phyloP scores from a whole-genome alignment of 2,888 invertebrate genomes.

The Mythimna loreyi region DNA sequence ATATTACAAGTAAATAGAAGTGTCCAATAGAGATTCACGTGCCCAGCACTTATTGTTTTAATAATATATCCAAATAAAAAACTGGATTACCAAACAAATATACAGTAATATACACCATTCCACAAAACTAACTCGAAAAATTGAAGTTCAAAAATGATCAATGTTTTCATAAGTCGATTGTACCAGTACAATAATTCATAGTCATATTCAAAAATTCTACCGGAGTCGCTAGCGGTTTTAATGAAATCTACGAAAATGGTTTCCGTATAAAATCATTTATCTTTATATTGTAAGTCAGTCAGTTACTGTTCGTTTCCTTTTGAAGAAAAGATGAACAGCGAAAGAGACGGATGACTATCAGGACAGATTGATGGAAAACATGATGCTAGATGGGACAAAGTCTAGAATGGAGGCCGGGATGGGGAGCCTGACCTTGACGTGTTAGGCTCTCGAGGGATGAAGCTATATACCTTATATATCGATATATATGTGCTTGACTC shows the following conservation, averaged over 20 bases:
- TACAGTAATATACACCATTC: not conserved
- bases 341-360: not conserved
- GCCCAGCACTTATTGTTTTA: not conserved
- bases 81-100: not conserved
- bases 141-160: slow-evolving; percentile 1
- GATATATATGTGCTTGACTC: too few relatives aligned
- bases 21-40: not conserved
- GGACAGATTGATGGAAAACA: slow-evolving; percentile 1
- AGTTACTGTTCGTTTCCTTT: slow-evolving; percentile 23
- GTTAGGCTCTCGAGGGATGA: too few relatives aligned
- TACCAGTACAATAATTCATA: slow-evolving; percentile 6
- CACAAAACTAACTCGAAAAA: not conserved
- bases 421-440: too few relatives aligned
- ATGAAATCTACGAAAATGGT: slow-evolving; percentile 38
- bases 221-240: slow-evolving; percentile 49
- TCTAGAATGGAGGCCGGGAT: not conserved
- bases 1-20: not conserved
- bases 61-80: not conserved
- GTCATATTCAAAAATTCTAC: slow-evolving; percentile 28
- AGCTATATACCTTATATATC: too few relatives aligned
- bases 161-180: slow-evolving; percentile 17
- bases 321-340: slow-evolving; percentile 7
- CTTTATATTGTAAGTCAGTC: slow-evolving; percentile 54
- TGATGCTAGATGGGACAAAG: not conserved
- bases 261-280: slow-evolving; percentile 41